phyloP scores from a whole-genome alignment of 2,797 vertebrate genomes.

The Siniperca obscura region DNA sequence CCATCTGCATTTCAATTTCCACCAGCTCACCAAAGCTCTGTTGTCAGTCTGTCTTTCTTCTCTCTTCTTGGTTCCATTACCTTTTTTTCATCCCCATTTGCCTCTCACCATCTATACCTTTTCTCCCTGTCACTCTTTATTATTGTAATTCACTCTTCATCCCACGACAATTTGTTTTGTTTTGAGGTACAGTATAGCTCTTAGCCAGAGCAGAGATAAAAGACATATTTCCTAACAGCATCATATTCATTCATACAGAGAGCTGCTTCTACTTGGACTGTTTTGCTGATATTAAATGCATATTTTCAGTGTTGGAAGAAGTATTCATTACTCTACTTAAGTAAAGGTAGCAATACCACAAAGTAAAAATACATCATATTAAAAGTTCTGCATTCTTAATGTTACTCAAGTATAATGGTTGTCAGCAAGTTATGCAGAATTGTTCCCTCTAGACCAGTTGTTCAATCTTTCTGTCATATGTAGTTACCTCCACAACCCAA shows the following conservation, averaged over 20 bases:
- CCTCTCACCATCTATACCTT: conserved; percentile 1
- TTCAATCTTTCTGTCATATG: neutral
- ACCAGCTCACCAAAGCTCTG: conserved; percentile 34
- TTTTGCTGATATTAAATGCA: conserved; percentile 9
- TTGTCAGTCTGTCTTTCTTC: conserved; percentile 31
- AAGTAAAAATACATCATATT: neutral
- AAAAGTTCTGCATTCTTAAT: neutral
- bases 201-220: neutral
- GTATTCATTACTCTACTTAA: neutral
- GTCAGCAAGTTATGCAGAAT: neutral
- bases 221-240: neutral
- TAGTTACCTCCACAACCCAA: neutral
- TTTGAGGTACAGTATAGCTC: conserved; percentile 21
- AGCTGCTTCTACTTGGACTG: neutral
- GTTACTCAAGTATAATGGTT: neutral
- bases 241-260: neutral
- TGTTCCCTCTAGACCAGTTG: neutral
- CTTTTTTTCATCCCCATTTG: conserved; percentile 17
- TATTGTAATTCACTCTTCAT: conserved; percentile 23
- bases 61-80: conserved; percentile 18
- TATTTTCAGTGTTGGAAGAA: neutral
- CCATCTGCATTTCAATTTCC: conserved; percentile 62
- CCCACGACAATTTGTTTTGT: conserved; percentile 26
- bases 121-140: conserved; percentile 32
- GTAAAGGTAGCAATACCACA: neutral